Percentiles rank a stretch among this genome's conserved stretches.
phyloP scores from a whole-genome alignment of 1,140 invertebrate genomes.

The Ceratina japonica region DNA sequence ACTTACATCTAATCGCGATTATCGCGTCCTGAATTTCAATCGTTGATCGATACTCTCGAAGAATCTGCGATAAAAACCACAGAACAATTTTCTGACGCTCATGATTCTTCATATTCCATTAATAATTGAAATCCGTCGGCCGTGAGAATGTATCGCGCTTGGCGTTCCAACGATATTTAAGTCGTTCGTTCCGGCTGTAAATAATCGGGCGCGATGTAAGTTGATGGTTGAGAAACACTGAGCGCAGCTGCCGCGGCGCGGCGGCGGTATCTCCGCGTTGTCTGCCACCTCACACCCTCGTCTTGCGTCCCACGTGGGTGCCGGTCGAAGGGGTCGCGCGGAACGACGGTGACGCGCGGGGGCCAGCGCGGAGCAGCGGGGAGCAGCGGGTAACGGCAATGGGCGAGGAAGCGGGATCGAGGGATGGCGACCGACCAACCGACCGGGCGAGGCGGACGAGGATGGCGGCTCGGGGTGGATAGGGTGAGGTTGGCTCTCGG shows the following conservation, averaged over 20 bases:
- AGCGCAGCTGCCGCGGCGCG: constrained; percentile 72
- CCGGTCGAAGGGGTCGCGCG: constrained; percentile 76
- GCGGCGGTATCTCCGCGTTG: constrained; percentile 72
- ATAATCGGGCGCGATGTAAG: constrained; percentile 50
- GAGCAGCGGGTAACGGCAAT: constrained; percentile 43
- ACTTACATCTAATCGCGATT: too few relatives aligned
- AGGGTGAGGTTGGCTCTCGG: constrained; percentile 53
- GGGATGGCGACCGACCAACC: constrained; percentile 29
- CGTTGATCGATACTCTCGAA: too few relatives aligned
- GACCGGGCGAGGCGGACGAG: constrained; percentile 27
- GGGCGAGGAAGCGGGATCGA: constrained; percentile 49
- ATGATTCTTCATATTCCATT: constrained; percentile 21
- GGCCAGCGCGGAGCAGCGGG: constrained; percentile 34
- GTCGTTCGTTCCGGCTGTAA: constrained; percentile 38
- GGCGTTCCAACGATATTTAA: constrained; percentile 26
- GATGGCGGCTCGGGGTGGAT: constrained; percentile 16
- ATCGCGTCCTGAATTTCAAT: too few relatives aligned
- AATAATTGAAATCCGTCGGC: constrained; percentile 16
- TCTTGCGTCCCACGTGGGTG: constrained; percentile 72
- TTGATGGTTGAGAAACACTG: constrained; percentile 71
- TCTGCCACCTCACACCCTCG: constrained; percentile 75
- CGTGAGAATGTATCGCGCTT: constrained; percentile 13
- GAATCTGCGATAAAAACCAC: not conserved
- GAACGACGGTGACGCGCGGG: constrained; percentile 71
- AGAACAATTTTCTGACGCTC: constrained; percentile 8